Conservation (phyloP, 2,888 invertebrate species). For the Dryobota labecula region DNA sequence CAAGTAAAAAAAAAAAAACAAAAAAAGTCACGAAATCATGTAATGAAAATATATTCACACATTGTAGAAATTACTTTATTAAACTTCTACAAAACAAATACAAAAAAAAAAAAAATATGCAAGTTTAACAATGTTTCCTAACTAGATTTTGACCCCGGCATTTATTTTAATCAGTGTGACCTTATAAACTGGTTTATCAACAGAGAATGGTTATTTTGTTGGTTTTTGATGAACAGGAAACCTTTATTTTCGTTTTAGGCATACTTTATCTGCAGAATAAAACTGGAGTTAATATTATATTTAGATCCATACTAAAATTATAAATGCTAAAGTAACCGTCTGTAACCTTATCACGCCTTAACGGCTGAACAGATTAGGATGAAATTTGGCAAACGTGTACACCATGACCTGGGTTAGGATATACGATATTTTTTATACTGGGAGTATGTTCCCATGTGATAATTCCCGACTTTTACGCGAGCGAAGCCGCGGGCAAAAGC, state of each 20-base stretch:
- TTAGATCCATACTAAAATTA: no score
- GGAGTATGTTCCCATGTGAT: no score
- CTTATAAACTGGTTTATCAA: constrained; percentile 16
- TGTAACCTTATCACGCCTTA: no score
- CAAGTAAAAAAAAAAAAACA: background rate
- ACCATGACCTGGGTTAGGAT: no score
- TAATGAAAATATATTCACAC: background rate
- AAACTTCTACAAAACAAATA: background rate
- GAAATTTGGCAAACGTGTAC: no score
- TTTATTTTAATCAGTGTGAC: constrained; percentile 19
- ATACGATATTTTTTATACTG: no score
- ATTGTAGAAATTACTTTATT: background rate
- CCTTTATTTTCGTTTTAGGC: background rate
- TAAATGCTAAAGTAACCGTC: no score
- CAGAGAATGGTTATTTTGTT: background rate
- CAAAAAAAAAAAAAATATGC: background rate
- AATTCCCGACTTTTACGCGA: no score
- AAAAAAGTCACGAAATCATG: background rate
- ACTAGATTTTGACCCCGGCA: constrained; percentile 6
- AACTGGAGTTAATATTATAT: background rate
- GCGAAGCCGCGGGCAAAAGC: no score
- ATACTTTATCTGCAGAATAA: background rate
- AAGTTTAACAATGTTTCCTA: background rate
- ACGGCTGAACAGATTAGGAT: no score
- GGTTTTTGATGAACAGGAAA: constrained; percentile 8